Base-by-base conservation (phyloP, 2,797 vertebrate species). In the Tiaroga cobitis region DNA sequence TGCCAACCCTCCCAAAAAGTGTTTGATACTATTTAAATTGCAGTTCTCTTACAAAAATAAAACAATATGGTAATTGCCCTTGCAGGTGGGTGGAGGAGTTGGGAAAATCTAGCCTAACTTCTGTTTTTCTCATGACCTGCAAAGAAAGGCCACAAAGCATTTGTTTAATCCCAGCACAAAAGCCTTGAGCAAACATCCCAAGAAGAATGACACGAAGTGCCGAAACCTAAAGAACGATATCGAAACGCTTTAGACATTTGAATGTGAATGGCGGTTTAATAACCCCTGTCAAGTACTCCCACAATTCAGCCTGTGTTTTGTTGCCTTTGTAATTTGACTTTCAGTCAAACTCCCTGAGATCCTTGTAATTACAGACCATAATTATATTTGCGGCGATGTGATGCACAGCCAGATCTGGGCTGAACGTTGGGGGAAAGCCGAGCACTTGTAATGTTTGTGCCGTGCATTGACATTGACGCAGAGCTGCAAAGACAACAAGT, bases 261-360 rank as follows among this genome's bases (percentile, higher is more conserved):
- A 96, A 96, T 96, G 89, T 94, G 93, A 96, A 96, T 95, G 92
- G 94, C 83, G 91, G 92, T 92, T 94, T 96, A 96, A 97, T 94
- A 90, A 95, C 95, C 95, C 95, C 95, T 93, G 93, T 93, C 94
- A 92, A 94, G 92, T 89, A 92, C 94, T 92, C 92, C 92, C 91
- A 92, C 93, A 93, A 91, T 93, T 94, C 95, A 96, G 96, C 96
- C 95, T 93, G 89, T 94, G 93, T 96, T 95, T 94, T 94, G 91
- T 92, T 92, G 92, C 92, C 91, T 93, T 94, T 93, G 92, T 93
- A 93, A 94, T 94, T 93, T 92, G 91, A 92, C 91, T 89, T 94
- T 93, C 90, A 92, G 90, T 94, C 92, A 93, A 93, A 93, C 93
- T 93, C 92, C 93, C 91, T 84, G 85, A 95, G 93, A 94, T 92